Percentiles rank a stretch among this genome's conserved stretches.
These are phyloP conservation scores for Henricia sp. DNA, from an alignment of 53 echinoderm and acorn worm genomes.

Conservation along the genomic window DNA sequence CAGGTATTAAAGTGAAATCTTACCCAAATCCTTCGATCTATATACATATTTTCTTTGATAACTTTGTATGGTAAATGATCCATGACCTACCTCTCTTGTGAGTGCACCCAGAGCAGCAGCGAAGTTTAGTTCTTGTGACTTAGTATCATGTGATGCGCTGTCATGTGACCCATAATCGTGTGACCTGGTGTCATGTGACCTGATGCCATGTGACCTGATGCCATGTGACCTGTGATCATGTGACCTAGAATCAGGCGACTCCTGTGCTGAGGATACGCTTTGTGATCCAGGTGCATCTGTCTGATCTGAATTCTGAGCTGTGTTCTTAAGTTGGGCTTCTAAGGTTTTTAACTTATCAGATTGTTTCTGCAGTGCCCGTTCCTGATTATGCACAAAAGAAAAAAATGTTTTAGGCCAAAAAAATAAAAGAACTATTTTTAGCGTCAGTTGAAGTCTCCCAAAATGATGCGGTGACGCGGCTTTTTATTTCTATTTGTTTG, in stretches of 20 bases:
- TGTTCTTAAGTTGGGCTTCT: conserved; percentile 43
- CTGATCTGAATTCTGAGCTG: neutral
- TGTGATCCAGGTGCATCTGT: conserved; percentile 6
- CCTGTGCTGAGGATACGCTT: conserved; percentile 1
- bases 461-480: too few species aligned
- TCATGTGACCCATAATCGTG: neutral
- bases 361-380: conserved; percentile 44
- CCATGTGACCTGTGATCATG: conserved; percentile 17
- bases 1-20: too few species aligned
- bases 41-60: too few species aligned
- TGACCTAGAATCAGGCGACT: conserved; percentile 27
- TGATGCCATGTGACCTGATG: neutral
- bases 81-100: conserved; percentile 39
- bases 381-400: conserved; percentile 21
- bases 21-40: too few species aligned
- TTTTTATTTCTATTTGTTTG: too few species aligned
- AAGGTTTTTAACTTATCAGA: conserved; percentile 71
- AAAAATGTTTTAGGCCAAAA: neutral
- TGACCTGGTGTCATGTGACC: conserved; percentile 24
- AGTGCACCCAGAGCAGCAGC: conserved; percentile 32
- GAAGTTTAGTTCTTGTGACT: conserved; percentile 22
- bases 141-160: neutral
- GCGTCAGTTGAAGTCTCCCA: too few species aligned
- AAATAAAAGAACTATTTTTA: neutral
- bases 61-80: too few species aligned